Evolutionary conservation across 2,797 vertebrate genomes (phyloP).

Genomic region (Calcarius lapponicus): DNA sequence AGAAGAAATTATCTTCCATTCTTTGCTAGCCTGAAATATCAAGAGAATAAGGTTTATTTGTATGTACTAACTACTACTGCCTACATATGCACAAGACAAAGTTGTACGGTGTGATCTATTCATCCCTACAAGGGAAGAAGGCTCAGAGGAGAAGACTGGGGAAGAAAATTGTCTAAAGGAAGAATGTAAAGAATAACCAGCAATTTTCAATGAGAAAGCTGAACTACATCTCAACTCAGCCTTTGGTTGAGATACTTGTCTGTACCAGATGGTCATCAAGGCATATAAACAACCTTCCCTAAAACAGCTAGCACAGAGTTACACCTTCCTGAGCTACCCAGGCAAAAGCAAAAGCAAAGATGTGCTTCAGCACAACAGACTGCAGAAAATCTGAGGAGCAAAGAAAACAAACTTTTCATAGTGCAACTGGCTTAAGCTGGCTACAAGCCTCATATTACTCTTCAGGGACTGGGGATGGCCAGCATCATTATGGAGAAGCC

Average conservation of each 20-base stretch:
- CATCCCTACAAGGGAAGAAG: neutral
- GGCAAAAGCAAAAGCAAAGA: neutral
- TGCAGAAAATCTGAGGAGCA: neutral
- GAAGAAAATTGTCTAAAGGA: neutral
- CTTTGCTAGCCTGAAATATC: constrained; percentile 76
- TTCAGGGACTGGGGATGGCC: neutral
- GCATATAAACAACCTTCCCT: neutral
- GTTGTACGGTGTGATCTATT: neutral
- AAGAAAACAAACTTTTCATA: neutral
- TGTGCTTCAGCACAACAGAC: neutral
- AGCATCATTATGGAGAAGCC: neutral
- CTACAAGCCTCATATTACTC: neutral
- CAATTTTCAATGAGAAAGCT: neutral
- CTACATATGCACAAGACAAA: neutral
- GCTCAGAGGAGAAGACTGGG: neutral
- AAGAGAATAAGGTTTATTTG: neutral
- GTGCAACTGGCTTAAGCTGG: neutral
- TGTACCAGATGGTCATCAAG: neutral
- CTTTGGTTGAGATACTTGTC: neutral
- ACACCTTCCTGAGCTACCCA: neutral
- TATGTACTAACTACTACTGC: neutral
- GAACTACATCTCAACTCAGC: neutral
- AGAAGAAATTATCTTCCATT: constrained; percentile 83
- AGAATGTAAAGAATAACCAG: neutral
- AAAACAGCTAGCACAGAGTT: neutral